Base-by-base conservation (phyloP, 1,140 invertebrate genomes). In the Drosophila lowei region DNA sequence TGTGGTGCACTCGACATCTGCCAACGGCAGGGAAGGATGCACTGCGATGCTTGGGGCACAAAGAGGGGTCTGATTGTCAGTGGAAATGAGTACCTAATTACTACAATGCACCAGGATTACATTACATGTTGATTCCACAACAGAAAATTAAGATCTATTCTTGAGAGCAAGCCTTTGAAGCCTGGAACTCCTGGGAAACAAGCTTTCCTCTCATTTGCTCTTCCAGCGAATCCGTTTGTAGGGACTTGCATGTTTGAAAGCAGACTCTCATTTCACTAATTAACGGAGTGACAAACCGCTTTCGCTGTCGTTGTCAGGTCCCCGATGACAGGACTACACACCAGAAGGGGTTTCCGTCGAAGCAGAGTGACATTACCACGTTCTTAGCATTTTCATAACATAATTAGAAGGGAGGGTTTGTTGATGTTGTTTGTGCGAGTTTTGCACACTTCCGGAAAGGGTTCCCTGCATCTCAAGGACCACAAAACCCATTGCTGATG, bases 281-380 rank as follows among this genome's bases (percentile, higher is more conserved):
- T 73, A 79, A 64, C n/a, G 5, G 28, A 11, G 46, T 74, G 56
- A 76, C 43, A 76, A 76, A 58, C 54, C 60, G 49, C 63, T 72
- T 55, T 58, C 15, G 47, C 50, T 59, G 54, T 34, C 30, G 28
- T 50, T 54, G 57, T 62, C 67, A 70, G 63, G 30, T 25, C 9
- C 30, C 30, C 30, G 9, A 11, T 34, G 34, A 38, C 34, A 38
- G 9, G 34, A 38, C 11, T 13, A 38, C 34, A 5, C 28, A 41
- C 47, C 52, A 50, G 59, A 53, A 71, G 59, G 55, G 67, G 49
- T 53, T 15, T 23, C 49, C 48, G 11, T 13, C 34, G 3, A 1
- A 38, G 11, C 11, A 4, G 48, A 15, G 9, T 54, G 70, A 61
- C 28, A 42, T 54, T 52, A 7, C 11, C 48, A 44, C 44, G 21